Evolutionary conservation across 2,888 invertebrate genomes (phyloP), one percentile per base, ranked within the genome.

Genomic region (Matsumyia berberina): DNA sequence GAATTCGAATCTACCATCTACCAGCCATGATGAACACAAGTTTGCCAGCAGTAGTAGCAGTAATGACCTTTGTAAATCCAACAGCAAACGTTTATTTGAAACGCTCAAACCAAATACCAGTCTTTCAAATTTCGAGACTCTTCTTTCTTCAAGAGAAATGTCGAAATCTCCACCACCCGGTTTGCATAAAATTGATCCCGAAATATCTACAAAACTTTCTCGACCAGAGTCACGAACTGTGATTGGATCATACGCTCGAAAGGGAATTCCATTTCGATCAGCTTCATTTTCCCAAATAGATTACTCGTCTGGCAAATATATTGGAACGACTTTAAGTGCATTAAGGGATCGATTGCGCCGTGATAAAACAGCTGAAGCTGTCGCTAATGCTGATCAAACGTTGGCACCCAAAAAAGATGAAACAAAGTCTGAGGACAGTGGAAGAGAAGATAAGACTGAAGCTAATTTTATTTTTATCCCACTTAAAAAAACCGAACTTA

Each of bases 241-340:
- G 29, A 92, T 94, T 55, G 94, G 94, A 31, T 93, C 94, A 0
- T 94, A 94, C 89, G 93, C 94, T 12, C 94, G 94, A 88, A 93
- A 94, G 89, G 93, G 94, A 81, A 94, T 95, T 88, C 96, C 96
- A 1, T 95, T 95, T 89, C 94, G 97, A 42, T 96, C 96, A 89
- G 96, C 96, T 5, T 97, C 97, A 6, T 97, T 97, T 89, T 96
- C 97, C 0, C 96, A 97, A 92, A 96, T 96, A 83, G 97, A 97
- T 90, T 95, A 95, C 88, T 93, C 93, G 8, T 93, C 94, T 0
- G 94, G 94, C 67, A 94, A 94, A 88, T 94, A 94, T 88, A 91
- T 93, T 33, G 91, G 93, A 86, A 91, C 91, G 9, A 90, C 91
- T 8, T 86, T 91, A 58, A 90, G 88, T 87, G 89, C 90, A n/a